Evolutionary conservation across 2,888 invertebrate species (phyloP), one percentile per base, ranked within the genome.

Genomic region (Limnephilus marmoratus): DNA sequence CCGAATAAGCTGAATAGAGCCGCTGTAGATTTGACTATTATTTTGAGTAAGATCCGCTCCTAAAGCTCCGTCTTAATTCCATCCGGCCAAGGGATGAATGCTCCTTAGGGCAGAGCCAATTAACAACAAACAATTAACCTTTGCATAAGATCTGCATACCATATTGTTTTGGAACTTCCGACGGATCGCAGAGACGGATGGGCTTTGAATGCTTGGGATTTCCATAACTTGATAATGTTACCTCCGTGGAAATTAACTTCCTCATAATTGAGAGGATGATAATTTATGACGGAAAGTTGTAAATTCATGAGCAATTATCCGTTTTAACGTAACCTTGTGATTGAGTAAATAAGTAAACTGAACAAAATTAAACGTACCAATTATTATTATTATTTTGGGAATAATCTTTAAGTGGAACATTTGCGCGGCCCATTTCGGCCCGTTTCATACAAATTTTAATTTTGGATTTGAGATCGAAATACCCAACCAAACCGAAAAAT

Each of bases 61-160:
- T 86, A 86, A n/a, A 45, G n/a, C 45, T 88, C 81, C 91, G 82
- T 31, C 81, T 80, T 90, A 68, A 90, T 81, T 88, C 89, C 31
- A 31, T 80, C 85, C 45, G 29, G 45, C 41, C 49, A 24, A 41
- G 49, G 45, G 85, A 82, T 41, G 81, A 82, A 41, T 90, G 81
- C 82, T 45, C 82, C 45, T 41, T n/a, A 85, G 49, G 53, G 82
- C 45, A 45, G n/a, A 80, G 81, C 90, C 93, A 92, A 93, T 93
- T 93, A 91, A 92, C 92, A 93, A 92, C 92, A 92, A 93, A 93
- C 92, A 93, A 93, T 93, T 92, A 92, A 92, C 91, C 87, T 93
- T 93, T 93, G 93, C 93, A 93, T 92, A 92, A 90, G 91, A 93
- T 92, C 91, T 91, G 93, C 93, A 93, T 93, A 92, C 37, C 92